Evolutionary conservation across 2,888 invertebrate genomes (phyloP), one percentile per base, ranked within the genome.

Genomic region (Atethmia centrago): DNA sequence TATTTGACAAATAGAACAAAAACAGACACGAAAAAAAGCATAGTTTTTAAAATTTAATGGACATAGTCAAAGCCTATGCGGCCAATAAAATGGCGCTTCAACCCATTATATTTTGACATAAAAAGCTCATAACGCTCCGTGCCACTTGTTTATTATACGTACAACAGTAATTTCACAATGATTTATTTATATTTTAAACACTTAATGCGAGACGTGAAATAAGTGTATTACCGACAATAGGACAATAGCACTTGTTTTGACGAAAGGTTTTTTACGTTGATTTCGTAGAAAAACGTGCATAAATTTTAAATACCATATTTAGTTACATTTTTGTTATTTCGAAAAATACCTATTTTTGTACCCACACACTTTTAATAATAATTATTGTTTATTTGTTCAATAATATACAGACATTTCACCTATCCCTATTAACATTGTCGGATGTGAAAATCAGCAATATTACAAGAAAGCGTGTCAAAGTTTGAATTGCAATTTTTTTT

Each of bases 141-240:
- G 59, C 36, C 49, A 65, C 58, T 69, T 69, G 51, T 71, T 70
- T 79, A 70, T 58, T 67, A 65, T 21, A 67, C 51, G 59, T 36
- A 56, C 53, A 63, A 12, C 58, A 62, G 73, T 70, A 69, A 74
- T 78, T 73, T 81, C 36, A 36, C 4, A 7, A 21, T 36, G 59
- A 74, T 78, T 74, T 81, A 81, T 74, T 58, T 49, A 65, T 74
- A 53, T 80, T 77, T 70, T 53, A 61, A 56, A 67, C 21, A 55
- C 12, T 31, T 28, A 36, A 67, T 28, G 9, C 5, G 12, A 56
- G 31, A 51, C 51, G 7, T 61, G 40, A 16, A 56, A 45, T 55
- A 40, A 42, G 25, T 55, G 14, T 12, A 28, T 49, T 49, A 21
- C 21, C 28, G 21, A 62, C n/a, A n/a, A n/a, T n/a, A 8, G 36